phyloP scores from a whole-genome alignment of 2,797 vertebrate species.

The Peromyscus attwateri region DNA sequence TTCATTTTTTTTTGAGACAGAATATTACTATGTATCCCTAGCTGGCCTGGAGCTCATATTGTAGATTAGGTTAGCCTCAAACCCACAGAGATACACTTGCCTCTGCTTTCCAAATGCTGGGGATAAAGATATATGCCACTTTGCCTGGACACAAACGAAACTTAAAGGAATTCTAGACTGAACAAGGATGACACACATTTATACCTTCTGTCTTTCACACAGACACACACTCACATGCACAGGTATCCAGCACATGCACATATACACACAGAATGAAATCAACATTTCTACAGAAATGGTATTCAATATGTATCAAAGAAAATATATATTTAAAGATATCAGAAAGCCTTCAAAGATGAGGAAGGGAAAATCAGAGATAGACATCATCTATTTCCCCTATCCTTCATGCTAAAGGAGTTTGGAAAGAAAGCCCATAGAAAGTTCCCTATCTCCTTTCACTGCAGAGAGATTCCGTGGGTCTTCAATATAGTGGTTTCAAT shows the following conservation, averaged over 20 bases:
- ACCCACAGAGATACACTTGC: too few species aligned
- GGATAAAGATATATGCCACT: too few species aligned
- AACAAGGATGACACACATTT: neutral
- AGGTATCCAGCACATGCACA: too few species aligned
- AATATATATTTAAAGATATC: neutral
- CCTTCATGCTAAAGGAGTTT: neutral
- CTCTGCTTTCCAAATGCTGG: too few species aligned
- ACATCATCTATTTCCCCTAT: neutral
- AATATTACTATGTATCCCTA: too few species aligned
- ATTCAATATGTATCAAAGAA: neutral
- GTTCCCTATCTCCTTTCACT: neutral
- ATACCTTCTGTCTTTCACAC: neutral
- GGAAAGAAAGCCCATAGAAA: neutral
- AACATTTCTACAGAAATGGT: neutral
- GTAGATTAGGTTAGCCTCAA: too few species aligned
- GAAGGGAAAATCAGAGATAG: neutral
- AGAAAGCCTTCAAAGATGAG: slow-evolving; percentile 4
- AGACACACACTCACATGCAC: neutral
- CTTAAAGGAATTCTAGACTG: neutral
- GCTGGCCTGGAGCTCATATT: too few species aligned
- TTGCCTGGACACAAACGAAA: neutral
- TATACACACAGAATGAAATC: neutral
- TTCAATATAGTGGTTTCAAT: neutral
- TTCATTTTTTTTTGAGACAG: neutral
- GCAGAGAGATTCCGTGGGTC: neutral